These are phyloP conservation scores for Malurus splendens DNA, from an alignment of 2,797 vertebrate species.

Conservation along the genomic window DNA sequence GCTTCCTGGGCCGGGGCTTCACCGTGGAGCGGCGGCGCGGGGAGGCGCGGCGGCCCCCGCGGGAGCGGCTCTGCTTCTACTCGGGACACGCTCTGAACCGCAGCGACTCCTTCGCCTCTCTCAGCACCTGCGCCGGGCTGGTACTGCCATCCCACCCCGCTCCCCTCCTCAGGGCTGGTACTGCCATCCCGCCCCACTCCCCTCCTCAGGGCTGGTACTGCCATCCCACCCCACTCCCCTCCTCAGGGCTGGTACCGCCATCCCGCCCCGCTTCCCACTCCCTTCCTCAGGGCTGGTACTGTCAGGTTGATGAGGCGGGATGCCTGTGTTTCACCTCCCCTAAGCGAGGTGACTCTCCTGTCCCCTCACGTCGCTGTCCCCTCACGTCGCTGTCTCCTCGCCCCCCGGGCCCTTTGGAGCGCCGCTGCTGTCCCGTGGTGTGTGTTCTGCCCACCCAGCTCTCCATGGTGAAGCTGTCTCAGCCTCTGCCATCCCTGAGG, in stretches of 20 bases:
- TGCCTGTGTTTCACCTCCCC: rapidly evolving
- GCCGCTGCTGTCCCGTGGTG: rapidly evolving
- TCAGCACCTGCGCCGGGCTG: constrained; percentile 90
- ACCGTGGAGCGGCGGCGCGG: constrained; percentile 74
- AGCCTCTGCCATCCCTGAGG: background rate
- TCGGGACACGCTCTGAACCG: constrained; percentile 84
- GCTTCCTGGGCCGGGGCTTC: constrained; percentile 81
- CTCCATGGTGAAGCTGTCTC: background rate
- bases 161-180: background rate
- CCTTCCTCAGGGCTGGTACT: background rate
- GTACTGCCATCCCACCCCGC: constrained; percentile 63
- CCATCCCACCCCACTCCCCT: background rate
- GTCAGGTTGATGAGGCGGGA: background rate
- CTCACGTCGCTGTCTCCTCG: background rate
- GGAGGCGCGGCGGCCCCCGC: constrained; percentile 21
- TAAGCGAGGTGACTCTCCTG: background rate
- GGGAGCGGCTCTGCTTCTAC: constrained; percentile 81
- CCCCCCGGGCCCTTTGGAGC: rapidly evolving
- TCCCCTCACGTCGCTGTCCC: background rate
- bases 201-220: background rate
- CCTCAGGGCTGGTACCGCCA: constrained; percentile 12
- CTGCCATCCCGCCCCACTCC: background rate
- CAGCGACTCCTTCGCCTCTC: constrained; percentile 80
- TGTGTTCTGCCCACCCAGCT: background rate
- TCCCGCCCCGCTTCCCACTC: background rate